Conservation (phyloP, 2,113 vertebrate genomes). For the Clarias macrocephalus region DNA sequence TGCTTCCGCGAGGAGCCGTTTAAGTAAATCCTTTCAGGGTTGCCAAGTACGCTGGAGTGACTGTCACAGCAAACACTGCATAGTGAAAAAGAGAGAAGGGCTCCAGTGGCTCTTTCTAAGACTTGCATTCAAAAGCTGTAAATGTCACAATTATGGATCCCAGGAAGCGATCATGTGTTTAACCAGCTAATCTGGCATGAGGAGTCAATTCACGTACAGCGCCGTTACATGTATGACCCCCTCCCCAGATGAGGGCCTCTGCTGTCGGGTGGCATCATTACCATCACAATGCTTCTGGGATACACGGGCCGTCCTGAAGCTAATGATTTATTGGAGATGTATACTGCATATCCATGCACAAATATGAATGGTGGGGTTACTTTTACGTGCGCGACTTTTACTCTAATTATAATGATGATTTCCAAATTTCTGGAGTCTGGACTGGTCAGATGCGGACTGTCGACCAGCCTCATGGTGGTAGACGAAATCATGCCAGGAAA, state of each 20-base stretch:
- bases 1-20: slow-evolving; percentile 26
- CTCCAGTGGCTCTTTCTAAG: slow-evolving; percentile 27
- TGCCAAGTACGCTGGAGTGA: slow-evolving; percentile 39
- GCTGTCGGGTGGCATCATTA: slow-evolving; percentile 64
- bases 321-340: slow-evolving; percentile 47
- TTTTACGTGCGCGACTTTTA: background rate
- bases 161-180: slow-evolving; percentile 64
- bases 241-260: slow-evolving; percentile 60
- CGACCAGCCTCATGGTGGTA: background rate
- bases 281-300: slow-evolving; percentile 71
- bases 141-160: slow-evolving; percentile 65
- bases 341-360: slow-evolving; percentile 25
- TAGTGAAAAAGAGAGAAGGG: slow-evolving; percentile 52
- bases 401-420: background rate
- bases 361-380: too few species aligned
- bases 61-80: slow-evolving; percentile 25
- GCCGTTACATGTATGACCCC: slow-evolving; percentile 59
- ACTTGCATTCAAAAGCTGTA: slow-evolving; percentile 55
- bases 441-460: background rate
- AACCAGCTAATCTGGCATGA: slow-evolving; percentile 71
- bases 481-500: background rate
- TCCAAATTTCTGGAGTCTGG: background rate
- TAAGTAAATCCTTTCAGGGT: slow-evolving; percentile 39
- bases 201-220: slow-evolving; percentile 70
- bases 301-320: slow-evolving; percentile 60